Percentiles rank a stretch among this genome's conserved stretches.
These are phyloP conservation scores for Drosophila siamana DNA, from an alignment of 2,888 invertebrate species.

Conservation along the genomic window DNA sequence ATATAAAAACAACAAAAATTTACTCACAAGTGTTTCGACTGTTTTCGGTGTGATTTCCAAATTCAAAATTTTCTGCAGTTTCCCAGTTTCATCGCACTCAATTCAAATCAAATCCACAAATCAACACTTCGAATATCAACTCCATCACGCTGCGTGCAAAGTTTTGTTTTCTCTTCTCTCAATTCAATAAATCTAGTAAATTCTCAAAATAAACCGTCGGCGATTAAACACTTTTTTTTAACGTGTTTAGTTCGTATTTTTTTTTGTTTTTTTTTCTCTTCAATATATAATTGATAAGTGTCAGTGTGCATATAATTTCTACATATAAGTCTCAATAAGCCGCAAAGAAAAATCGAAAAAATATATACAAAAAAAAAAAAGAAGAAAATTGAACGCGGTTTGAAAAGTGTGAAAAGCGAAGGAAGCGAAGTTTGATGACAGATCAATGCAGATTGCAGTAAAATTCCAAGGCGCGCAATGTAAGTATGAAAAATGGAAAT, in stretches of 20 bases:
- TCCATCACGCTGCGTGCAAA: conserved; percentile 49
- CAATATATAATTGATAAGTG: conserved; percentile 24
- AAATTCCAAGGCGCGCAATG: conserved; percentile 30
- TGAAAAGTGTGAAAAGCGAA: conserved; percentile 13
- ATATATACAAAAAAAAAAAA: background rate
- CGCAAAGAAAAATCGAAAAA: background rate
- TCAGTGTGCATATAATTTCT: conserved; percentile 4
- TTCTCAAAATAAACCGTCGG: conserved; percentile 46
- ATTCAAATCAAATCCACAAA: background rate
- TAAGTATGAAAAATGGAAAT: conserved; percentile 41
- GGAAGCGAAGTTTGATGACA: conserved; percentile 23
- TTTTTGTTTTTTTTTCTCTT: conserved; percentile 23
- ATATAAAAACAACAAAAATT: conserved; percentile 1
- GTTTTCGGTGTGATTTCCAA: conserved; percentile 23
- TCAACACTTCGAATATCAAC: conserved; percentile 23
- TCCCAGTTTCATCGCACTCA: conserved; percentile 6
- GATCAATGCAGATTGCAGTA: conserved; percentile 31
- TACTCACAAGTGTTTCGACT: conserved; percentile 35
- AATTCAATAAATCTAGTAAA: conserved; percentile 5
- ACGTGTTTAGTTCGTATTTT: conserved; percentile 35
- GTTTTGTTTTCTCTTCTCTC: no score
- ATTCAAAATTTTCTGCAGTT: conserved; percentile 15
- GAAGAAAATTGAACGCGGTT: conserved; percentile 24
- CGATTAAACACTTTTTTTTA: conserved; percentile 32
- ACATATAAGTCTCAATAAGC: conserved; percentile 10